Base-by-base conservation (phyloP, 1,140 invertebrate genomes). In the Zaprionus camerounensis region DNA sequence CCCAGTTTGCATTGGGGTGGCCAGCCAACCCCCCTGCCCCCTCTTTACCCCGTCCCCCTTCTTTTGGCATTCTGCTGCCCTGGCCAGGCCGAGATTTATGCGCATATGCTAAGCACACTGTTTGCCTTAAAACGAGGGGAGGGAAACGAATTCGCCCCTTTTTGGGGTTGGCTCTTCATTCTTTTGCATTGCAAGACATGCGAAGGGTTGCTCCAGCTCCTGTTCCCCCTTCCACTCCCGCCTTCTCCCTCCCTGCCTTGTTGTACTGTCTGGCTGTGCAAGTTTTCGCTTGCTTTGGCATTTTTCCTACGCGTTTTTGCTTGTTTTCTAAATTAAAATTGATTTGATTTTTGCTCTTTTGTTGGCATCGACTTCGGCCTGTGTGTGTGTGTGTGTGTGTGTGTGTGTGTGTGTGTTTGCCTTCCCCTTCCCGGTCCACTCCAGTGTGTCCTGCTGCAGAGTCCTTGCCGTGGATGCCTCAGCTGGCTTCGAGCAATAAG, bases 261-360 rank as follows among this genome's bases (percentile, higher is more conserved):
- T 53, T 63, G 58, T 49, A 31, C 51, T n/a, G 70, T 41, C 34
- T 57, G 41, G 58, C 53, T 34, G 28, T n/a, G 59, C 65, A 22
- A 49, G 64, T 65, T 85, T 90, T 76, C 65, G 85, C 85, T 79
- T 77, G 81, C 70, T 82, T 77, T 82, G 70, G 86, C 86, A 80
- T 85, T 88, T 84, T 81, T 74, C 34, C 49, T 62, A 58, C 53
- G 65, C 61, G 49, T 70, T 76, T 73, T 73, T 79, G 65, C 84
- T 85, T 90, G 81, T 81, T 90, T 74, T 88, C 76, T 71, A 91
- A 90, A 90, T 90, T 90, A 90, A 90, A 90, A 91, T 90, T 90
- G 85, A 90, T 90, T 90, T 90, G 82, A 90, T 90, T 91, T 90
- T 80, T 85, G 86, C 80, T 80, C 77, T 80, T 63, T 77, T 72